phyloP scores from a whole-genome alignment of 2,113 vertebrate species.

The Rynchops niger region DNA sequence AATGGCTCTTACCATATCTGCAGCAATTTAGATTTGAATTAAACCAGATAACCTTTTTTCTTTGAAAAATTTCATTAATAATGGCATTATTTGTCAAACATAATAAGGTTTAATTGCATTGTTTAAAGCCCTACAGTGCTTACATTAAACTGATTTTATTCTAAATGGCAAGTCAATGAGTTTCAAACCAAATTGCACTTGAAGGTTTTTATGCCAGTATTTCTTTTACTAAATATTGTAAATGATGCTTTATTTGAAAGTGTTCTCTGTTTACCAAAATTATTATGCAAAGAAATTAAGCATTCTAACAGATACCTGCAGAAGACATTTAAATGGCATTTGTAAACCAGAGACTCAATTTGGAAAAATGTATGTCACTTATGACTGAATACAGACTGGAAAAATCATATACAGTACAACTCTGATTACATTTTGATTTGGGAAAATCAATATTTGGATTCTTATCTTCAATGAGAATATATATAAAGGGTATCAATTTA shows the following conservation, averaged over 20 bases:
- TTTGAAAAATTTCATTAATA: neutral
- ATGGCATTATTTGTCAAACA: neutral
- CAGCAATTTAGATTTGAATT: neutral
- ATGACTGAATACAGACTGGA: neutral
- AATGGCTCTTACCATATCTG: neutral
- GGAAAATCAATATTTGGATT: neutral
- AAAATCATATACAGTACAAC: neutral
- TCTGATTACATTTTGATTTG: neutral
- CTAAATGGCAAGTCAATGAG: neutral
- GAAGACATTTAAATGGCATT: neutral
- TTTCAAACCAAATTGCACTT: neutral
- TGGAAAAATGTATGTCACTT: neutral
- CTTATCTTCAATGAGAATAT: neutral
- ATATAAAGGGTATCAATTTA: neutral
- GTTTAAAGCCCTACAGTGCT: neutral
- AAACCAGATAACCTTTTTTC: neutral
- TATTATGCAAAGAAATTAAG: conserved; percentile 25
- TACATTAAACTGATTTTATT: neutral
- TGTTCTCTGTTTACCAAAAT: neutral
- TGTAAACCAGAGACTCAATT: conserved; percentile 9
- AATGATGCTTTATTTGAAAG: neutral
- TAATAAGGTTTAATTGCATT: conserved; percentile 23
- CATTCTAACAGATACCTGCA: neutral
- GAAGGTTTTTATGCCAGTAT: neutral
- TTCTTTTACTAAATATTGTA: neutral